phyloP scores from a whole-genome alignment of 2,797 vertebrate species.

The Kryptolebias ocellatus region DNA sequence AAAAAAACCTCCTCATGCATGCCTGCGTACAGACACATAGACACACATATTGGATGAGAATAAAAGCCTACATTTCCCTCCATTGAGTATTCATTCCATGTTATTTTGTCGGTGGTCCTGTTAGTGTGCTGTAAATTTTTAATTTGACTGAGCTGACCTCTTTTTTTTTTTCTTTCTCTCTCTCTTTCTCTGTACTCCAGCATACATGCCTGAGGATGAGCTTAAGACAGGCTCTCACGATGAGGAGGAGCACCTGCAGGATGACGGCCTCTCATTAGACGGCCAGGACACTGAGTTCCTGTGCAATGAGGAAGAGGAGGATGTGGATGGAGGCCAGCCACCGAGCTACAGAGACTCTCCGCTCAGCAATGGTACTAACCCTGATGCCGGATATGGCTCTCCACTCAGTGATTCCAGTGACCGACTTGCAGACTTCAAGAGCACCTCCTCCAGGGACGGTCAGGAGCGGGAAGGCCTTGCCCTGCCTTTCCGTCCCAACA shows the following conservation, averaged over 20 bases:
- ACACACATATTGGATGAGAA: constrained; percentile 55
- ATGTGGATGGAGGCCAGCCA: constrained; percentile 88
- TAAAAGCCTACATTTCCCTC: constrained; percentile 72
- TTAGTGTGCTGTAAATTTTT: constrained; percentile 77
- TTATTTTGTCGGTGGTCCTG: constrained; percentile 74
- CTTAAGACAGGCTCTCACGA: constrained; percentile 91
- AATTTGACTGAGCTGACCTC: constrained; percentile 73
- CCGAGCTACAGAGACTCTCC: constrained; percentile 96
- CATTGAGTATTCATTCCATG: constrained; percentile 64
- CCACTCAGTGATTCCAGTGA: constrained; percentile 97
- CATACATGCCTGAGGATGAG: constrained; percentile 98
- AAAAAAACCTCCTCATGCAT: constrained; percentile 40
- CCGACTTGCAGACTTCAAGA: constrained; percentile 92
- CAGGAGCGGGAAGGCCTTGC: constrained; percentile 87
- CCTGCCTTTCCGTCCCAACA: constrained; percentile 80
- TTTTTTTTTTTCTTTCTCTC: constrained; percentile 49
- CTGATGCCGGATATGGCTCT: constrained; percentile 94
- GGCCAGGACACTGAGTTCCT: constrained; percentile 91
- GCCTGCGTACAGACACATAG: constrained; percentile 53
- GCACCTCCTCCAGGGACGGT: constrained; percentile 90
- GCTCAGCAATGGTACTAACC: constrained; percentile 95
- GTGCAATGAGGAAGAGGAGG: constrained; percentile 89
- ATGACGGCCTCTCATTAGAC: constrained; percentile 91
- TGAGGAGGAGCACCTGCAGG: constrained; percentile 89
- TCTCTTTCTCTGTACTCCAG: constrained; percentile 85